A percentile compares a stretch with the other conserved stretches of the same genome.
Conservation (phyloP, 2,113 vertebrate genomes). For the Daubentonia madagascariensis region DNA sequence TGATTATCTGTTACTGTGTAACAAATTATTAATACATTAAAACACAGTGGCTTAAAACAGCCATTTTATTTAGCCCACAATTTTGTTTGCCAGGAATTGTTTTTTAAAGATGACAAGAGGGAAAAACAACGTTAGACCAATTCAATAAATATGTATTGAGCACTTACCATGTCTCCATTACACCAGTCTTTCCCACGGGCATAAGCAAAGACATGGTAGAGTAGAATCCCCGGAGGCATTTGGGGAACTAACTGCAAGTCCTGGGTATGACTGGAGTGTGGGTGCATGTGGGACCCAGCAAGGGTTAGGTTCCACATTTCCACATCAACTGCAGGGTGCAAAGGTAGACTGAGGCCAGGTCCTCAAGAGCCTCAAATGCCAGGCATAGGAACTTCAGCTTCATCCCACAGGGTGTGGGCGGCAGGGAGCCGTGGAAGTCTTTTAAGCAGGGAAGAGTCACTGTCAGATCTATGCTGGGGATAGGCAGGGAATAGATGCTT, state of each 20-base stretch:
- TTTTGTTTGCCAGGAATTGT: neutral
- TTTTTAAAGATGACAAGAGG: neutral
- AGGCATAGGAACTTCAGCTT: neutral
- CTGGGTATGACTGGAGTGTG: neutral
- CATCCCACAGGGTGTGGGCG: too few species aligned
- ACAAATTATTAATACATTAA: neutral
- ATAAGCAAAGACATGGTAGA: neutral
- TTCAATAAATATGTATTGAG: accelerated
- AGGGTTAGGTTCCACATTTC: neutral
- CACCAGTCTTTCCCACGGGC: neutral
- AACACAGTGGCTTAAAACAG: neutral
- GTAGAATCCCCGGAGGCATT: neutral
- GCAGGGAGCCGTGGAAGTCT: neutral
- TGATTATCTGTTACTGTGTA: neutral
- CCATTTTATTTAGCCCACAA: neutral
- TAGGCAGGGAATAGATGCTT: neutral
- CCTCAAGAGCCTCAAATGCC: neutral
- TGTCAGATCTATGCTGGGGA: neutral
- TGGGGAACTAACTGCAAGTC: neutral
- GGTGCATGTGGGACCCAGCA: neutral
- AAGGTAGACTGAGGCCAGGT: neutral
- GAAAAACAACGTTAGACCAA: neutral
- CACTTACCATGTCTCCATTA: neutral
- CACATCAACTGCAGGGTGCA: neutral
- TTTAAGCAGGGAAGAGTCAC: neutral